Percentiles rank a stretch among this genome's conserved stretches.
These are phyloP conservation scores for Corydoras sp. DNA, from an alignment of 2,113 vertebrate genomes.

Conservation along the genomic window DNA sequence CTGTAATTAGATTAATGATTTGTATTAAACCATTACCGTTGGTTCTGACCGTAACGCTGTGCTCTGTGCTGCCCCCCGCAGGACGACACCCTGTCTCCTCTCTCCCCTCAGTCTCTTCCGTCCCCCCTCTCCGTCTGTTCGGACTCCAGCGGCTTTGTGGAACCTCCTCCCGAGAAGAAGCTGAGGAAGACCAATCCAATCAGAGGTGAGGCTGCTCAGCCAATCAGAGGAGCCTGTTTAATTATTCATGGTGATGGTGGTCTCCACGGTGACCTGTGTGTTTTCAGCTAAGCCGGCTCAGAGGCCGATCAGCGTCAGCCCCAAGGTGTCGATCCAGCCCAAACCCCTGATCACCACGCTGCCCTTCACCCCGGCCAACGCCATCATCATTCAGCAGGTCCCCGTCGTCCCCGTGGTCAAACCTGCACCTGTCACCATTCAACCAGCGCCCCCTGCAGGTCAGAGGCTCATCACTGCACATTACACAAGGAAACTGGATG, in stretches of 20 bases:
- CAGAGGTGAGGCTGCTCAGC: conserved; percentile 49
- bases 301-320: conserved; percentile 65
- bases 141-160: conserved; percentile 65
- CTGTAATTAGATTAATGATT: too few relatives aligned
- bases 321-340: conserved; percentile 82
- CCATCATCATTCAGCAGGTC: conserved; percentile 85
- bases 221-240: not conserved
- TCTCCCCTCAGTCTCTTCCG: conserved; percentile 69
- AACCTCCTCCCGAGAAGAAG: conserved; percentile 56
- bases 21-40: too few relatives aligned
- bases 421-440: conserved; percentile 73
- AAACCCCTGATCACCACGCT: conserved; percentile 78
- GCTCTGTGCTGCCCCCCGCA: conserved; percentile 48
- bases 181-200: conserved; percentile 51
- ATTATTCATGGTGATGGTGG: not conserved
- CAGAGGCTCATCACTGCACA: conserved; percentile 40
- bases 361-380: conserved; percentile 75
- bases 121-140: conserved; percentile 80
- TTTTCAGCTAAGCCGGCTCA: conserved; percentile 61
- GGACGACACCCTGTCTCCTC: conserved; percentile 79
- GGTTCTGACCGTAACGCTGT: not conserved
- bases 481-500: too few relatives aligned
- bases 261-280: not conserved
- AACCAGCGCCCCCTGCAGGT: conserved; percentile 80
- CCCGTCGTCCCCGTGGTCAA: conserved; percentile 75